Evolutionary conservation across 2,888 invertebrate species (phyloP).

Genomic region (Blera fallax): DNA sequence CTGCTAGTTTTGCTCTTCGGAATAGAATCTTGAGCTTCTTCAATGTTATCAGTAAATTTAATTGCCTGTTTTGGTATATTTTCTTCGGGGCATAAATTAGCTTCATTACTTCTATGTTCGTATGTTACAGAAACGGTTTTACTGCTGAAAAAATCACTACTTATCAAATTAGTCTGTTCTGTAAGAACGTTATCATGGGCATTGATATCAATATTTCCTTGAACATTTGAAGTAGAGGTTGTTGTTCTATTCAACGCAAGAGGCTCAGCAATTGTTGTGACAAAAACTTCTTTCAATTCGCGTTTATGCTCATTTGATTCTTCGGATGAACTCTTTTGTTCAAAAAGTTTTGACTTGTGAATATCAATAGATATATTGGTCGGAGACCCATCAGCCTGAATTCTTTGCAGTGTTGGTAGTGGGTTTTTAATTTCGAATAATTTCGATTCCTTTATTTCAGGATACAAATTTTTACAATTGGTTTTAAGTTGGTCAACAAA

Average conservation of each 20-base stretch:
- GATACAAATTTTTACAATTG: background rate
- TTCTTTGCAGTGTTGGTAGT: background rate
- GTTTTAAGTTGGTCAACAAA: constrained; percentile 87
- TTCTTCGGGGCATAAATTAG: background rate
- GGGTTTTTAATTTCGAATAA: background rate
- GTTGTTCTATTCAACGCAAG: background rate
- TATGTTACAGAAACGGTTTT: background rate
- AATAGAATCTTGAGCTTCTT: background rate
- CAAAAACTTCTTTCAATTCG: background rate
- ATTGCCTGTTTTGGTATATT: background rate
- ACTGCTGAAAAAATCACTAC: background rate
- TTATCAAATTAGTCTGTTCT: background rate
- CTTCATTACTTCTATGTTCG: background rate
- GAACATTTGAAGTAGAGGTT: background rate
- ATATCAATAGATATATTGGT: background rate
- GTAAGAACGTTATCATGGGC: background rate
- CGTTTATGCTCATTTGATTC: background rate
- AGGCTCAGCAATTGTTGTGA: background rate
- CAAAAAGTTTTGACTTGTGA: background rate
- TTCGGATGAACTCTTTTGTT: background rate
- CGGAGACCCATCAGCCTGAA: background rate
- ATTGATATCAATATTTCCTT: constrained; percentile 72
- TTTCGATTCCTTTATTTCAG: background rate
- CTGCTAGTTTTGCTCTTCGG: background rate
- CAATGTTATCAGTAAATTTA: background rate